Evolutionary conservation across 2,113 vertebrate species (phyloP).

Genomic region (Sinocyclocheilus anshuiensis): DNA sequence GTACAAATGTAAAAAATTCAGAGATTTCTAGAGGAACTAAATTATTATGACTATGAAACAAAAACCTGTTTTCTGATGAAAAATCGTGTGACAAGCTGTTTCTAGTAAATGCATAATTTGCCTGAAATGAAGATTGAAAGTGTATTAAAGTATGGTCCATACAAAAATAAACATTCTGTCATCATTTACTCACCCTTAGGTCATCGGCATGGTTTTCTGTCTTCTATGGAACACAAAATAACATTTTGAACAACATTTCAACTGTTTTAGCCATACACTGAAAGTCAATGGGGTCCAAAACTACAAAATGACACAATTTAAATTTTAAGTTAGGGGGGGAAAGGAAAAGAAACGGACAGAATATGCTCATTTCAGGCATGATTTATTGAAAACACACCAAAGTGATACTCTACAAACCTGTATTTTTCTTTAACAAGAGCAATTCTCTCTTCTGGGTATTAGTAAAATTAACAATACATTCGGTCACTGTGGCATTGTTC

Average conservation of each 20-base stretch:
- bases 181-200: neutral
- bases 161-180: too few relatives aligned
- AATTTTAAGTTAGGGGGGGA: neutral
- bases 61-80: neutral
- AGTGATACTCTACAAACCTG: slow-evolving; percentile 92
- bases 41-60: neutral
- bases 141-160: neutral
- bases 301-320: too few relatives aligned
- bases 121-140: neutral
- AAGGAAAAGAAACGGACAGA: slow-evolving; percentile 3
- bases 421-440: slow-evolving; percentile 86
- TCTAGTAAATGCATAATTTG: neutral
- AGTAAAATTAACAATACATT: slow-evolving; percentile 93
- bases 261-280: neutral
- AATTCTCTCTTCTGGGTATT: slow-evolving; percentile 86
- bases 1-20: neutral
- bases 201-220: neutral
- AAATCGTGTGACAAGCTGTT: neutral
- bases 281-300: neutral
- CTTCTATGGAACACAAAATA: neutral
- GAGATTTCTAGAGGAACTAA: neutral
- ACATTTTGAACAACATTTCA: neutral
- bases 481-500: slow-evolving; percentile 82
- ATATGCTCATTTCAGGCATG: slow-evolving; percentile 83
- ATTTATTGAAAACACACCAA: slow-evolving; percentile 99